Base-by-base conservation (phyloP, 2,797 vertebrate species). In the Dendrocincla tyrannina region DNA sequence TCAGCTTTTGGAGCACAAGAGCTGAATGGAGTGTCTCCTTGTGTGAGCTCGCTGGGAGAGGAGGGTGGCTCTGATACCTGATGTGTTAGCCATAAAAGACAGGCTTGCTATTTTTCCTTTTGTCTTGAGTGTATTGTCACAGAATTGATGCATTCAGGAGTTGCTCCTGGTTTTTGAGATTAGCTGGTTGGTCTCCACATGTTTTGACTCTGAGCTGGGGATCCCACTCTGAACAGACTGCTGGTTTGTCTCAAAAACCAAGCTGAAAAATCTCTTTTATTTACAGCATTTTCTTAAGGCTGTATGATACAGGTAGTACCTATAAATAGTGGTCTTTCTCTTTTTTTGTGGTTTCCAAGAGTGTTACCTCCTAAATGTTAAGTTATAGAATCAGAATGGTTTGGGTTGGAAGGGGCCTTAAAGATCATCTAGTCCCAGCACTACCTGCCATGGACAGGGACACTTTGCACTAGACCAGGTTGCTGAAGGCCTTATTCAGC, bases 391-490 rank as follows among this genome's bases (percentile, higher is more conserved):
- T 44, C 49, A 63, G 9, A 37, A 22, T 13, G 30, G 22, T 32
- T 52, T 78, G 17, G 25, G 30, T 35, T 72, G 33, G 56, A 72
- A 33, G 50, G 44, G n/a, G 35, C 22, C 24, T 39, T 69, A 7
- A 56, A 30, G 15, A n/a, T 63, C 32, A 44, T 44, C 11, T 33
- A 35, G 32, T 42, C 46, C 32, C 49, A 41, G 9, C 3, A 12
- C 18, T 7, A 11, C 8, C 13, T 37, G 35, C 42, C n/a, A 4
- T 7, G 6, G 25, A 16, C 9, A 69, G 86, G 7, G 41, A 55
- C 0, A 0, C 6, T 13, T 37, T 64, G 14, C 37, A 7, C 17
- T 27, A 4, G 10, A 22, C 17, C 37, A 33, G n/a, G 8, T 12
- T 67, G 39, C 25, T 39, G 33, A 18, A 67, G 37, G 19, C n/a